phyloP scores from a whole-genome alignment of 2,888 invertebrate species.

The Cynaeus angustus region DNA sequence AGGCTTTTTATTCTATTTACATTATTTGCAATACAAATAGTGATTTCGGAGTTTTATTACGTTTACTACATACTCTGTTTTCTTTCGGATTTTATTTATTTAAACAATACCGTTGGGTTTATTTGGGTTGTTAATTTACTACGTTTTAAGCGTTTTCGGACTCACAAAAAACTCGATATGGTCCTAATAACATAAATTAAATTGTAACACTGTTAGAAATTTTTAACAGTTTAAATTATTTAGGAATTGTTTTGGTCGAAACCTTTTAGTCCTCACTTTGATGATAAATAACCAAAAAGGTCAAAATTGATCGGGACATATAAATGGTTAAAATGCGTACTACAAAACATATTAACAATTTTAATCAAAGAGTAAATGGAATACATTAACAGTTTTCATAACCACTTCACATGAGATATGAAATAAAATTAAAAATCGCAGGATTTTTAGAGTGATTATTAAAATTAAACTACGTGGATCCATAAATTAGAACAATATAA shows the following conservation, averaged over 20 bases:
- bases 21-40: slow-evolving; percentile 6
- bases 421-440: too few species aligned
- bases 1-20: slow-evolving; percentile 1
- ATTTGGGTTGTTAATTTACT: too few species aligned
- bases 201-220: too few species aligned
- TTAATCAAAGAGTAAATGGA: neutral
- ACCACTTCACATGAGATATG: too few species aligned
- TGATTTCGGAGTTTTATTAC: slow-evolving; percentile 2
- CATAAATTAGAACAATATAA: neutral
- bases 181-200: too few species aligned
- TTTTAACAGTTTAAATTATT: too few species aligned
- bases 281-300: too few species aligned
- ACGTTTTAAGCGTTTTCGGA: too few species aligned
- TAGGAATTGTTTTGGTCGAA: too few species aligned
- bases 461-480: neutral
- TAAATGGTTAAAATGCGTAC: neutral
- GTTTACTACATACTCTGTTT: neutral
- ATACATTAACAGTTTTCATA: too few species aligned
- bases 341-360: neutral
- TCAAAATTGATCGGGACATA: neutral
- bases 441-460: neutral
- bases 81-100: neutral
- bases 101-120: neutral
- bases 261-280: too few species aligned
- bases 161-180: too few species aligned